Percentiles rank a stretch among this genome's conserved stretches.
Conservation (phyloP, 2,113 vertebrate genomes). For the Panthera tigris region DNA sequence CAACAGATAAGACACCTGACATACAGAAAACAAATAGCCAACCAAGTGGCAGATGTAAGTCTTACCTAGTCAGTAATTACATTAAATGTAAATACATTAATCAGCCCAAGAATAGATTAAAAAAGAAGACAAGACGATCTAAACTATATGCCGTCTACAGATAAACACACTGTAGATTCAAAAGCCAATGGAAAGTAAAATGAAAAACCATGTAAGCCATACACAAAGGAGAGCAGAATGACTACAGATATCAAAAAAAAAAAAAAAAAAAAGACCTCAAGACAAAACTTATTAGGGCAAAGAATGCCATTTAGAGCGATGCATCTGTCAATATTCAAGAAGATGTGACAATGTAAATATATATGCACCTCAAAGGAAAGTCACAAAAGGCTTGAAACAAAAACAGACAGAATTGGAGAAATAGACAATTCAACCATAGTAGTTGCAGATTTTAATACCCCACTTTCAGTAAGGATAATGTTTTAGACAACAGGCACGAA, state of each 20-base stretch:
- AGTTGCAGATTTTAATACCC: not conserved
- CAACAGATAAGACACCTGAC: not conserved
- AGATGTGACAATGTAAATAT: not conserved
- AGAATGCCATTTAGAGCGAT: not conserved
- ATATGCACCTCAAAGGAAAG: not conserved
- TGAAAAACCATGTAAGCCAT: not conserved
- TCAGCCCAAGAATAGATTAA: not conserved
- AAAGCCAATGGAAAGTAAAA: not conserved
- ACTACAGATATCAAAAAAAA: not conserved
- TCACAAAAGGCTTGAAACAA: not conserved
- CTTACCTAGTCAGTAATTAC: not conserved
- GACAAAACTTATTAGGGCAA: not conserved
- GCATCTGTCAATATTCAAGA: not conserved
- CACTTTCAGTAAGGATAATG: not conserved
- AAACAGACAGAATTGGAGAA: not conserved
- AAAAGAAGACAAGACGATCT: not conserved
- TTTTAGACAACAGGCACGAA: not conserved
- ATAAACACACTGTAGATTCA: not conserved
- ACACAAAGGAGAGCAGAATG: not conserved
- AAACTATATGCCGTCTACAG: not conserved
- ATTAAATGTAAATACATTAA: not conserved
- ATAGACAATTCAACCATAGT: not conserved
- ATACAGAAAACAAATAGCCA: not conserved
- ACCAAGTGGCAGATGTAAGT: not conserved
- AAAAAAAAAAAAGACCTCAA: not conserved